Conservation (phyloP, 2,888 invertebrate species). For the Cyaniris semiargus region DNA sequence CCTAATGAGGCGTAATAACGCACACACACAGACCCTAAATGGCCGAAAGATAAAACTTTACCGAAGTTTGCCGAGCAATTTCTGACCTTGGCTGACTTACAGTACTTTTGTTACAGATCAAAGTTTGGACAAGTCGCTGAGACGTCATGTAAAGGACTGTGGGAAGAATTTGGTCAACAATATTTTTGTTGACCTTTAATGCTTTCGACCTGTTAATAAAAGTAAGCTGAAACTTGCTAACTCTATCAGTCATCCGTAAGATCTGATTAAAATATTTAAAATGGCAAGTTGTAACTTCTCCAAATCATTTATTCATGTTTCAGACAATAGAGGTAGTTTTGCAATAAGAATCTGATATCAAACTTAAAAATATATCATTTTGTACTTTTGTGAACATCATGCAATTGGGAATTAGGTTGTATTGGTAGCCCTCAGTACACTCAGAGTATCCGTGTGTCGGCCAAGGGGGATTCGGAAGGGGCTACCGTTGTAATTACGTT, state of each 20-base stretch:
- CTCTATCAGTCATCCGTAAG: no score
- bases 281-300: no score
- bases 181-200: background rate
- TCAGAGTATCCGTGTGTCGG: background rate
- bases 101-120: slow-evolving; percentile 15
- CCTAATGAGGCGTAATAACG: slow-evolving; percentile 16
- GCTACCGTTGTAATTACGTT: slow-evolving; percentile 60
- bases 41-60: slow-evolving; percentile 9
- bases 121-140: background rate
- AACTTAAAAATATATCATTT: background rate
- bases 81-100: slow-evolving; percentile 19
- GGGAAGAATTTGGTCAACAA: background rate
- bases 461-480: slow-evolving; percentile 31
- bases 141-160: background rate
- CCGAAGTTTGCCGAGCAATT: slow-evolving; percentile 1
- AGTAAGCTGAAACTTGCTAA: no score
- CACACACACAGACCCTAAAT: slow-evolving; percentile 12
- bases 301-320: background rate
- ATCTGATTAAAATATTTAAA: no score
- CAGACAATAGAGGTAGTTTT: background rate
- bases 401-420: background rate
- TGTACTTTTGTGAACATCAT: background rate
- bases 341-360: no score
- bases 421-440: background rate
- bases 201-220: background rate